A percentile compares a stretch with the other conserved stretches of the same genome.
Conservation (phyloP, 2,888 invertebrate genomes). For the Asteroscopus sphinx region DNA sequence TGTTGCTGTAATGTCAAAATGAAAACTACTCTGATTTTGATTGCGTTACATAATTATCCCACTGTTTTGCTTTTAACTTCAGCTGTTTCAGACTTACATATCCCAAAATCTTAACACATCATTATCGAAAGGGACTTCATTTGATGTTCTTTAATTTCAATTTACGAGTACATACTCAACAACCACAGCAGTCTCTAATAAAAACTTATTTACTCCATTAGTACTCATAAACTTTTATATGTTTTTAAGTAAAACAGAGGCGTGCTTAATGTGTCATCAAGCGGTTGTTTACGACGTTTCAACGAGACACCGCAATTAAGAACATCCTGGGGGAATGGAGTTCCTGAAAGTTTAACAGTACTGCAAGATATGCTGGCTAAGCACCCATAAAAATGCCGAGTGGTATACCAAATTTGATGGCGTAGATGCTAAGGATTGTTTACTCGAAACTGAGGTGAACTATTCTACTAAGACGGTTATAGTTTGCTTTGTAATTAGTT, state of each 20-base stretch:
- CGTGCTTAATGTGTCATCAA: slow-evolving; percentile 66
- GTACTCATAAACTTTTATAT: slow-evolving; percentile 64
- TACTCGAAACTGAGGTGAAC: slow-evolving; percentile 28
- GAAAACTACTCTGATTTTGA: no score
- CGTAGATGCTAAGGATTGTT: slow-evolving; percentile 29
- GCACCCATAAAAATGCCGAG: slow-evolving; percentile 42
- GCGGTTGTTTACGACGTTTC: slow-evolving; percentile 73
- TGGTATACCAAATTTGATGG: slow-evolving; percentile 33
- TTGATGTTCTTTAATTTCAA: slow-evolving; percentile 10
- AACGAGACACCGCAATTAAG: slow-evolving; percentile 75
- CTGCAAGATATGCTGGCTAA: slow-evolving; percentile 39
- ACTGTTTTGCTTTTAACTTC: no score
- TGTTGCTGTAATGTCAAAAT: no score
- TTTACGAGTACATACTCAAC: slow-evolving; percentile 16
- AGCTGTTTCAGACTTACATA: no score
- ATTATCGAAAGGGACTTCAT: slow-evolving; percentile 1
- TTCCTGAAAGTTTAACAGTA: slow-evolving; percentile 44
- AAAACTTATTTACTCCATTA: slow-evolving; percentile 61
- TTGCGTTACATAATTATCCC: no score
- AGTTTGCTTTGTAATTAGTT: slow-evolving; percentile 24
- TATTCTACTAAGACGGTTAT: slow-evolving; percentile 15
- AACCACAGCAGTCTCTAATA: slow-evolving; percentile 45
- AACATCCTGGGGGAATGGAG: slow-evolving; percentile 63
- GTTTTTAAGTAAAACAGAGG: slow-evolving; percentile 62
- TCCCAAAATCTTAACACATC: slow-evolving; percentile 12